Percentiles rank a stretch among this genome's conserved stretches.
Conservation (phyloP, 2,797 vertebrate genomes). For the Orestias chungarensis region DNA sequence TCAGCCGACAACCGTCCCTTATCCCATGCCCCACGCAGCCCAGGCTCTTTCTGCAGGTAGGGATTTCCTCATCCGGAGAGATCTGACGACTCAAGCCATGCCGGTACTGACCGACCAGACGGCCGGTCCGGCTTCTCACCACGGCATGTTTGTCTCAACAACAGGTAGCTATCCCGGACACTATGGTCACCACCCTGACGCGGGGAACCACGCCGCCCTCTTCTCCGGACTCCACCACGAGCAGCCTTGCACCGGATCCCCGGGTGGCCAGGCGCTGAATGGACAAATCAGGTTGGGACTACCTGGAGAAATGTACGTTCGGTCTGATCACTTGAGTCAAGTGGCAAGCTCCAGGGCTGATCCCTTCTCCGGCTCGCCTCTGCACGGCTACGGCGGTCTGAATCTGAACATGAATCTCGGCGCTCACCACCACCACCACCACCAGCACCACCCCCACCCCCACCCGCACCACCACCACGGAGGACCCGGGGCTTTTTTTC, state of each 20-base stretch:
- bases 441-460: conserved; percentile 79
- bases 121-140: conserved; percentile 89
- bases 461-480: conserved; percentile 73
- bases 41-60: conserved; percentile 89
- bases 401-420: conserved; percentile 94
- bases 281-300: conserved; percentile 98
- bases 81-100: conserved; percentile 90
- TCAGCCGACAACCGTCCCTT: conserved; percentile 83
- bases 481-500: conserved; percentile 94
- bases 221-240: conserved; percentile 95
- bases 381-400: conserved; percentile 91
- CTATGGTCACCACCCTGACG: conserved; percentile 91
- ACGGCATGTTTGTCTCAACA: conserved; percentile 98
- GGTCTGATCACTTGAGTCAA: conserved; percentile 94
- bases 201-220: conserved; percentile 88
- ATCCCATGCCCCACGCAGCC: conserved; percentile 85
- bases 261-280: conserved; percentile 92
- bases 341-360: conserved; percentile 93
- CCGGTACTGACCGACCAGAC: conserved; percentile 87
- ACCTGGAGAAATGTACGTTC: conserved; percentile 97
- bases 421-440: conserved; percentile 85
- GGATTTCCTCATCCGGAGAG: conserved; percentile 88
- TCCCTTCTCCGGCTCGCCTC: conserved; percentile 88
- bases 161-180: conserved; percentile 98
- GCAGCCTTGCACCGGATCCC: conserved; percentile 89